phyloP scores from a whole-genome alignment of 2,113 vertebrate genomes.

The Gasterosteus nipponicus region DNA sequence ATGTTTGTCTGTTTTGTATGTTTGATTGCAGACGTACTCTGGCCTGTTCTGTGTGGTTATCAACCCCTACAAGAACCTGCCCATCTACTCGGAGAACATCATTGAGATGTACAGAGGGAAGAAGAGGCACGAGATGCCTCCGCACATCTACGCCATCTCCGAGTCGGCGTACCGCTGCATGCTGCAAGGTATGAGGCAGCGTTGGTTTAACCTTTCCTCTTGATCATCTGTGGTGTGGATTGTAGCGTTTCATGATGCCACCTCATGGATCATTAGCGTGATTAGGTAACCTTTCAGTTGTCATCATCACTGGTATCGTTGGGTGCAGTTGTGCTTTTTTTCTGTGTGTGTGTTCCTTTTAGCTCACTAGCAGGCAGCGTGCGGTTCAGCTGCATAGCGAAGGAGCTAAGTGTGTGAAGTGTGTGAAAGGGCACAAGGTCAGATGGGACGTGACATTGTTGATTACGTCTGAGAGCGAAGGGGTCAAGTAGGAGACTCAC shows the following conservation, averaged over 20 bases:
- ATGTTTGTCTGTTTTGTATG: slow-evolving; percentile 16
- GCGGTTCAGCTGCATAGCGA: slow-evolving; percentile 43
- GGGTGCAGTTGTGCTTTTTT: neutral
- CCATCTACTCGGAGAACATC: slow-evolving; percentile 83
- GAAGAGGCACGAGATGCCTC: slow-evolving; percentile 82
- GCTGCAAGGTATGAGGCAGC: slow-evolving; percentile 75
- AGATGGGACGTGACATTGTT: slow-evolving; percentile 43
- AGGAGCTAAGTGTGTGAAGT: slow-evolving; percentile 62
- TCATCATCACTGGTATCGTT: neutral
- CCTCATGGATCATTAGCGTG: neutral
- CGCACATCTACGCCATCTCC: slow-evolving; percentile 83
- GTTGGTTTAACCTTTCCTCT: neutral
- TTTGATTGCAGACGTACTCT: slow-evolving; percentile 75
- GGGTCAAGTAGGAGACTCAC: slow-evolving; percentile 1
- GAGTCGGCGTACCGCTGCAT: slow-evolving; percentile 82
- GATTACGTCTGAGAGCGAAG: slow-evolving; percentile 17
- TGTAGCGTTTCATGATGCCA: neutral
- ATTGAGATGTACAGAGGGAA: slow-evolving; percentile 83
- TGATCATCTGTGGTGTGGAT: neutral
- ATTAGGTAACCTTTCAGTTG: neutral
- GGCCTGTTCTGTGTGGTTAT: slow-evolving; percentile 83
- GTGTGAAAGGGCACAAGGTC: slow-evolving; percentile 62
- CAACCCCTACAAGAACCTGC: slow-evolving; percentile 84
- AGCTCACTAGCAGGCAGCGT: slow-evolving; percentile 37
- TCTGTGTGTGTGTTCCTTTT: slow-evolving; percentile 19